Base-by-base conservation (phyloP, 2,888 invertebrate genomes). In the Cryptus armator region DNA sequence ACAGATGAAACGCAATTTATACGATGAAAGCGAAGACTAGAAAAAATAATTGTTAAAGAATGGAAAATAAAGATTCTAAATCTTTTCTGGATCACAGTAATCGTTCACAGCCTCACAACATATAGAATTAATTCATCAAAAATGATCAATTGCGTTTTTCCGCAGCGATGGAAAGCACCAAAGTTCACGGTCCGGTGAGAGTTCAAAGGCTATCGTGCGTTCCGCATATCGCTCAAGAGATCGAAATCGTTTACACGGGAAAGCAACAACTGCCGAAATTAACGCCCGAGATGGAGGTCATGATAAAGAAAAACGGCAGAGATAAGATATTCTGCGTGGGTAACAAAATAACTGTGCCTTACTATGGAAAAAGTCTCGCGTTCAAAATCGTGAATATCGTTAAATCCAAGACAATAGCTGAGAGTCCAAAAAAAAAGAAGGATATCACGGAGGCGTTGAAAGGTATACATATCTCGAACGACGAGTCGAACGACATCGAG, bases 331-430 rank as follows among this genome's bases (percentile, higher is more conserved):
- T 95, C 68, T 88, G 90, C 16, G 72, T 90, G 12, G 94, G 94
- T 37, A 95, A 94, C 88, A 93, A 90, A 89, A 90, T 95, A 66
- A 87, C 79, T 19, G 86, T 94, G 71, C 91, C 94, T 81, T 95
- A 93, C 90, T 95, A 94, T 91, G 95, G 95, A 19, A 94, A 92
- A 89, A 89, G 91, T 77, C 90, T 95, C 62, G 91, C 90, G 76
- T 94, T 94, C 89, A 92, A 92, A 88, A 92, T 95, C 44, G 85
- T 90, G 56, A 64, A 88, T 43, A 89, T 94, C 19, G 89, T 88
- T 78, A 68, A 89, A 1, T 83, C 88, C 9, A 16, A 59, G 1
- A 46, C 12, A 2, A 29, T 29, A 24, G 29, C 14, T 0, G 59
- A 86, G 46, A 84, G 19, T 62, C 83, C 43, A 19, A 77, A 53